phyloP scores from a whole-genome alignment of 92 coral and sea anemone genomes.

The Diadumene lineata region DNA sequence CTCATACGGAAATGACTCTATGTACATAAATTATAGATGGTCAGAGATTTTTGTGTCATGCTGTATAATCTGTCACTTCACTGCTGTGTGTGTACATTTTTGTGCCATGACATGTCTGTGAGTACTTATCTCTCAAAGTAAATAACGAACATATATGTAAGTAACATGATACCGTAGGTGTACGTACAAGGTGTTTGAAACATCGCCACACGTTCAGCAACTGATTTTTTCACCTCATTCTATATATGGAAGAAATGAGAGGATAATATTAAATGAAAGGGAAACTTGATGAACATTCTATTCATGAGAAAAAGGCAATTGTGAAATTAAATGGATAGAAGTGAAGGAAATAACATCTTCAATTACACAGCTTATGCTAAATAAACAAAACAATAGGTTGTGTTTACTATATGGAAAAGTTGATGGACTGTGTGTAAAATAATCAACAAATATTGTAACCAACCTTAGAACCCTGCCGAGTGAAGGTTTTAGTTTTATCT shows the following conservation, averaged over 20 bases:
- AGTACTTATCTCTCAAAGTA: too few relatives aligned
- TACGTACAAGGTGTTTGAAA: slow-evolving; percentile 69
- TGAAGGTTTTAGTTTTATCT: slow-evolving; percentile 14
- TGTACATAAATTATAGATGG: too few relatives aligned
- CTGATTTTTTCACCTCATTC: slow-evolving; percentile 57
- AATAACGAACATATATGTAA: background rate
- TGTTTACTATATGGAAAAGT: too few relatives aligned
- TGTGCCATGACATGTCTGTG: too few relatives aligned
- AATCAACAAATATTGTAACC: background rate
- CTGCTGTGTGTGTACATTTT: too few relatives aligned
- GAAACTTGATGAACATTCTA: background rate
- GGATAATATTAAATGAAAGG: background rate
- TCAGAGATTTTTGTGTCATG: too few relatives aligned
- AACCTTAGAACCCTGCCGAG: slow-evolving; percentile 50
- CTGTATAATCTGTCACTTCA: too few relatives aligned
- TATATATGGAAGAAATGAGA: slow-evolving; percentile 25
- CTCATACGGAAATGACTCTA: too few relatives aligned
- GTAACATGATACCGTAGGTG: slow-evolving; percentile 10
- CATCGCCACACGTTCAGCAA: slow-evolving; percentile 74
- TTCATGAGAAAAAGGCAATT: background rate
- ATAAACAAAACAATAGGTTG: too few relatives aligned
- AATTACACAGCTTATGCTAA: too few relatives aligned
- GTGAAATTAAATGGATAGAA: background rate
- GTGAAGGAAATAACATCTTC: background rate
- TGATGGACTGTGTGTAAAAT: too few relatives aligned